A percentile compares a stretch with the other conserved stretches of the same genome.
Conservation (phyloP, 2,888 invertebrate genomes). For the Dysmachus trigonus region DNA sequence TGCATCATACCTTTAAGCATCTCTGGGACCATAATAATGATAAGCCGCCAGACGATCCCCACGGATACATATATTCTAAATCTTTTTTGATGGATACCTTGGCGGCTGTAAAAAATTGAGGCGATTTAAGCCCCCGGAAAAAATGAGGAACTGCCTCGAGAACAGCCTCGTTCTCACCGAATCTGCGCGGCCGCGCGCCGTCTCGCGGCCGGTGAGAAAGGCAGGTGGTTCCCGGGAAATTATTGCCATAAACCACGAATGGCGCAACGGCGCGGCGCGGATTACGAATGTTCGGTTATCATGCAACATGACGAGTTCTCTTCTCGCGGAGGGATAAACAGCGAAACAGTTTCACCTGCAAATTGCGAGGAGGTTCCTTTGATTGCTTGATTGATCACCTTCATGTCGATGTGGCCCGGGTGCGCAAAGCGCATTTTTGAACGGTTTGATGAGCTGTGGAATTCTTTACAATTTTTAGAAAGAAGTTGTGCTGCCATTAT, state of each 20-base stretch:
- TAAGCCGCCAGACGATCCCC: background rate
- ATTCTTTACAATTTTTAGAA: background rate
- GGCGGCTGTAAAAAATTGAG: background rate
- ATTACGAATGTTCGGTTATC: conserved; percentile 22
- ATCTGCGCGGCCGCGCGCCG: background rate
- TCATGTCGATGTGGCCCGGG: background rate
- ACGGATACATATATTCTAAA: background rate
- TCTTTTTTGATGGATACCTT: background rate
- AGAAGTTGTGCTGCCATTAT: background rate
- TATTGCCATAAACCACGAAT: conserved; percentile 26
- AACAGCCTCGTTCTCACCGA: conserved; percentile 9
- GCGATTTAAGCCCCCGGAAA: background rate
- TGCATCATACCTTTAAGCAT: background rate
- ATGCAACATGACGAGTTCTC: conserved; percentile 11
- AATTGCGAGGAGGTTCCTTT: conserved; percentile 17
- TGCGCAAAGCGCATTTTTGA: background rate
- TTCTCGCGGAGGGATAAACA: background rate
- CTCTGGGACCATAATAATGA: background rate
- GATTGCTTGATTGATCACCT: conserved; percentile 38
- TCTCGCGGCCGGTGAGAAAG: background rate
- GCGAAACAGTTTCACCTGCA: conserved; percentile 10
- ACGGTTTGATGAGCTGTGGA: background rate
- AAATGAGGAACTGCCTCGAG: background rate
- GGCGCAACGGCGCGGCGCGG: background rate
- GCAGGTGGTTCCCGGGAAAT: conserved; percentile 18